Evolutionary conservation across 2,797 vertebrate genomes (phyloP).

Genomic region (Lutra lutra): DNA sequence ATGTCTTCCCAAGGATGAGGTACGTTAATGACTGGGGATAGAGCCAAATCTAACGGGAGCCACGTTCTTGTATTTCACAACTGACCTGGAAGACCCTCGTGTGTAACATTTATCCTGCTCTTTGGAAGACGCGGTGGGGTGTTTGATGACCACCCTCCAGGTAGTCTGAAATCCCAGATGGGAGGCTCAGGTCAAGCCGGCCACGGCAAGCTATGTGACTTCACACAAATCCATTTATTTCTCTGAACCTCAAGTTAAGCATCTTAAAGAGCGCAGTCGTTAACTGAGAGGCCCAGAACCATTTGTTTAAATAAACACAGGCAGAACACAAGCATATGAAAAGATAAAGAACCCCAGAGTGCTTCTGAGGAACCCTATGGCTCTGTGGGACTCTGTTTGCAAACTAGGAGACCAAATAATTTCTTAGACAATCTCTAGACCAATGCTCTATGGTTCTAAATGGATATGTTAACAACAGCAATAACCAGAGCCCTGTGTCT

Average conservation of each 20-base stretch:
- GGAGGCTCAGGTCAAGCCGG: not conserved
- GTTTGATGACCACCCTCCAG: not conserved
- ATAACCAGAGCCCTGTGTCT: not conserved
- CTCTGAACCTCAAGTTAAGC: not conserved
- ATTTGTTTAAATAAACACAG: not conserved
- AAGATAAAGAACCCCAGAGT: not conserved
- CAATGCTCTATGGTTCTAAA: not conserved
- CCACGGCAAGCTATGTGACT: not conserved
- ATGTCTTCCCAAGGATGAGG: not conserved
- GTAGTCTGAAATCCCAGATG: not conserved
- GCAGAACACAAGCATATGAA: not conserved
- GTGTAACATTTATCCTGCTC: no score
- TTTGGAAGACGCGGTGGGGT: fast-evolving
- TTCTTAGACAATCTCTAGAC: not conserved
- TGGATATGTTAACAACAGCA: not conserved
- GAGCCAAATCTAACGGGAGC: not conserved
- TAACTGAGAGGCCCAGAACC: not conserved
- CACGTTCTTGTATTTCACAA: not conserved
- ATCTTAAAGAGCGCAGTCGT: not conserved
- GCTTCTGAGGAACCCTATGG: not conserved
- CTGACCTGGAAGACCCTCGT: fast-evolving
- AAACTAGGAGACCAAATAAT: not conserved
- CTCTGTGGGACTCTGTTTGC: not conserved
- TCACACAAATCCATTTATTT: not conserved
- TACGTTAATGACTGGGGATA: no score